A percentile compares a stretch with the other conserved stretches of the same genome.
Evolutionary conservation across 2,888 invertebrate genomes (phyloP).

Genomic region (Drosophila nr. fundita): DNA sequence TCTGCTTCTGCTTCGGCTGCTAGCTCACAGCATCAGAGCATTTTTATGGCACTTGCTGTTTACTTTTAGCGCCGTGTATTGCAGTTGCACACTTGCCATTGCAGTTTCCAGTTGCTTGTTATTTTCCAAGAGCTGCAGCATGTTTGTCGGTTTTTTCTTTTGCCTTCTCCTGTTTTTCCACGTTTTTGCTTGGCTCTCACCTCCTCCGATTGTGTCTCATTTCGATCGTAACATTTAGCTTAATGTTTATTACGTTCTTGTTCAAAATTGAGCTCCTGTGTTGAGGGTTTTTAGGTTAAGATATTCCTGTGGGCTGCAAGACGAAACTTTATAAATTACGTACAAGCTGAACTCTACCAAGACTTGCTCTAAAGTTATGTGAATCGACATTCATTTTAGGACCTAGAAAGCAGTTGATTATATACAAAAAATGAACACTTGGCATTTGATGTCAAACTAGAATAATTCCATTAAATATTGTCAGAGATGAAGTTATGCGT

Average conservation of each 20-base stretch:
- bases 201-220: slow-evolving; percentile 60
- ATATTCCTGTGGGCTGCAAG: neutral
- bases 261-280: slow-evolving; percentile 46
- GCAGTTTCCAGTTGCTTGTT: slow-evolving; percentile 54
- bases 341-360: neutral
- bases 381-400: neutral
- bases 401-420: neutral
- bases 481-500: neutral
- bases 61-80: slow-evolving; percentile 48
- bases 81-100: slow-evolving; percentile 29
- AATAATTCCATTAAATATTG: neutral
- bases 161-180: neutral
- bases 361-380: neutral
- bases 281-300: neutral
- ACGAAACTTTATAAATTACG: slow-evolving; percentile 6
- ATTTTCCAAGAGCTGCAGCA: slow-evolving; percentile 34
- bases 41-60: slow-evolving; percentile 74
- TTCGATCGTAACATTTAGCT: slow-evolving; percentile 74
- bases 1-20: neutral
- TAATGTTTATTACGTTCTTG: slow-evolving; percentile 64
- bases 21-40: slow-evolving; percentile 43
- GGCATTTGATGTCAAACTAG: neutral
- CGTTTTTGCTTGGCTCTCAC: slow-evolving; percentile 25
- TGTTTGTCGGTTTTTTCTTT: slow-evolving; percentile 22
- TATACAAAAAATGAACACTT: neutral